Conservation (phyloP, 2,888 invertebrate species). For the Chelonus formosanus region DNA sequence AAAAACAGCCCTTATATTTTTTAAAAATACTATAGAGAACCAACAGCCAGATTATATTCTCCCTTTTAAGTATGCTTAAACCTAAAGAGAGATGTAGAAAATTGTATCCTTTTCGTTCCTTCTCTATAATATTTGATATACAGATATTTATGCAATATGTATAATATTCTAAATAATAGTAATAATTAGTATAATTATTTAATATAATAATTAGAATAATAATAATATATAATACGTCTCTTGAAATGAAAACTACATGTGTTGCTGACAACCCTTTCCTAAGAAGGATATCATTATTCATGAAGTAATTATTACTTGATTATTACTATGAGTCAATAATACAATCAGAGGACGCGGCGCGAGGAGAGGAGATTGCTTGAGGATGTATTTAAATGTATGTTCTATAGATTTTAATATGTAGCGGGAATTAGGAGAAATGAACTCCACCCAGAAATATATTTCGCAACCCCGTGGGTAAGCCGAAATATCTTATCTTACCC, state of each 20-base stretch:
- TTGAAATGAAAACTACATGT: constrained; percentile 39
- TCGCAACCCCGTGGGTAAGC: constrained; percentile 29
- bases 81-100: constrained; percentile 16
- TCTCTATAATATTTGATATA: constrained; percentile 39
- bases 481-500: constrained; percentile 18
- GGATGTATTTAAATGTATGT: background rate
- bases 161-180: constrained; percentile 38
- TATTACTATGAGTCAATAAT: constrained; percentile 57
- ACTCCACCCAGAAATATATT: constrained; percentile 26
- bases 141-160: constrained; percentile 34
- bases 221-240: constrained; percentile 17
- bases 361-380: constrained; percentile 34
- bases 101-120: constrained; percentile 19
- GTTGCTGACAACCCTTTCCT: too few species aligned
- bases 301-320: constrained; percentile 53
- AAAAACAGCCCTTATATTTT: constrained; percentile 15
- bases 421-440: constrained; percentile 22
- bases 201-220: too few species aligned
- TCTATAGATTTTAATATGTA: background rate
- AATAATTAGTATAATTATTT: too few species aligned
- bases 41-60: constrained; percentile 8
- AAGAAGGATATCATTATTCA: constrained; percentile 17
- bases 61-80: constrained; percentile 11
- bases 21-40: background rate
- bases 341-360: constrained; percentile 48